Conservation (phyloP, 2,888 invertebrate species). For the Spicauda simplicius region DNA sequence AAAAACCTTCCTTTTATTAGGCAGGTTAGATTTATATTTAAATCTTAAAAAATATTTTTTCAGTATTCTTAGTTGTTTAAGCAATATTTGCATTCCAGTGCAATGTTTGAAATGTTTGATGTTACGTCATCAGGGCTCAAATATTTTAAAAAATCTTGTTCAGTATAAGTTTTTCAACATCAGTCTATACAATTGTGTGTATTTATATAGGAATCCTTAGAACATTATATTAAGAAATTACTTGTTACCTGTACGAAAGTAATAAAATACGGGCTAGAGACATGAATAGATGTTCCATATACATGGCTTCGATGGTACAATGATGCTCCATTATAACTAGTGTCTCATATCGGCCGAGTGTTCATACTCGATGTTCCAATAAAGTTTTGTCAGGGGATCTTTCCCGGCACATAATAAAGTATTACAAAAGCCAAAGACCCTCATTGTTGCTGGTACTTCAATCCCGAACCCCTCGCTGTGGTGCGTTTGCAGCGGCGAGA, state of each 20-base stretch:
- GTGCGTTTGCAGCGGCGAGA: constrained; percentile 51
- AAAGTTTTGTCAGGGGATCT: constrained; percentile 84
- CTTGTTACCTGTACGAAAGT: constrained; percentile 12
- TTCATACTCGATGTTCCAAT: constrained; percentile 81
- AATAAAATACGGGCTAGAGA: constrained; percentile 20
- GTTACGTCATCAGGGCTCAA: too few species aligned
- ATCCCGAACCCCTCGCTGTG: constrained; percentile 64
- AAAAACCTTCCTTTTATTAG: too few species aligned
- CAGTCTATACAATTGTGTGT: background rate
- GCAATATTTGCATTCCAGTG: too few species aligned
- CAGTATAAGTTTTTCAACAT: background rate
- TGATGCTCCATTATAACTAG: constrained; percentile 69
- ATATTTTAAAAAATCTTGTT: too few species aligned
- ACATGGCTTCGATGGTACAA: constrained; percentile 59
- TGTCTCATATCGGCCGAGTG: constrained; percentile 74
- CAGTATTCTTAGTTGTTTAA: too few species aligned
- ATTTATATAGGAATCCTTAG: constrained; percentile 13
- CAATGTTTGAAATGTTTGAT: too few species aligned
- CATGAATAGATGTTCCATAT: constrained; percentile 22
- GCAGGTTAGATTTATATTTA: too few species aligned
- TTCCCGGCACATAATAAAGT: constrained; percentile 84
- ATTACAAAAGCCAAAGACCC: constrained; percentile 85
- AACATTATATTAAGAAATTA: constrained; percentile 32
- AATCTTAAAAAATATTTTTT: too few species aligned
- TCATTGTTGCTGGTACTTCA: constrained; percentile 84